Evolutionary conservation across 2,113 vertebrate species (phyloP), one percentile per base, ranked within the genome.

Genomic region (Sceloporus tristichus): DNA sequence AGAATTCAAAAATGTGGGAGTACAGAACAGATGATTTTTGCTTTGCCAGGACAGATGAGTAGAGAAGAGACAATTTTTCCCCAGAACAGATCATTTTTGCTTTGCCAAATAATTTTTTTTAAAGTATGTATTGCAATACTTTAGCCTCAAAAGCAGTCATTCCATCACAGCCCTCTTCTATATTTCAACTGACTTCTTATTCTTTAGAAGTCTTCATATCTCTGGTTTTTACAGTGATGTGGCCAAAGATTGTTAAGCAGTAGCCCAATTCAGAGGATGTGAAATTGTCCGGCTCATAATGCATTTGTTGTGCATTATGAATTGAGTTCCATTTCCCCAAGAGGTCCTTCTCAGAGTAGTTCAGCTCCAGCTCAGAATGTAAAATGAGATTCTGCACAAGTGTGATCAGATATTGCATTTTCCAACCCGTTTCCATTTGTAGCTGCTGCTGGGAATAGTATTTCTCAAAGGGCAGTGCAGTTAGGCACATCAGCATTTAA

Each of bases 381-480:
- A 54, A 84, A 74, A 84, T 73, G 70, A 73, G 54, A 74, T 84
- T 84, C 9, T 38, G n/a, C 54, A n/a, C 83, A 59, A 59, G 48
- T 84, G 70, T 59, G n/a, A 84, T 74, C 54, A 38, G 71, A 16
- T 54, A 13, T 73, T 16, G 1, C 13, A 23, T 56, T 84, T 74
- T 48, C 82, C 71, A 84, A 48, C 27, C 19, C 9, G 48, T 84
- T 73, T 70, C 68, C 23, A 83, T 6, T 11, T 19, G 9, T 71
- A 84, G 29, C 53, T 71, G 18, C 27, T n/a, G 48, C 18, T 53
- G 68, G 68, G 11, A 29, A 11, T 4, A 53, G 19, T 71, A 19
- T 18, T 53, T 83, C 66, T 53, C 66, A 54, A 38, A 27, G 27
- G 48, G 66, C 42, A 71, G 14, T 71, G 53, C 48, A 73, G 19